Percentiles rank a stretch among this genome's conserved stretches.
phyloP scores from a whole-genome alignment of 2,888 invertebrate species.

The Clivina fossor region DNA sequence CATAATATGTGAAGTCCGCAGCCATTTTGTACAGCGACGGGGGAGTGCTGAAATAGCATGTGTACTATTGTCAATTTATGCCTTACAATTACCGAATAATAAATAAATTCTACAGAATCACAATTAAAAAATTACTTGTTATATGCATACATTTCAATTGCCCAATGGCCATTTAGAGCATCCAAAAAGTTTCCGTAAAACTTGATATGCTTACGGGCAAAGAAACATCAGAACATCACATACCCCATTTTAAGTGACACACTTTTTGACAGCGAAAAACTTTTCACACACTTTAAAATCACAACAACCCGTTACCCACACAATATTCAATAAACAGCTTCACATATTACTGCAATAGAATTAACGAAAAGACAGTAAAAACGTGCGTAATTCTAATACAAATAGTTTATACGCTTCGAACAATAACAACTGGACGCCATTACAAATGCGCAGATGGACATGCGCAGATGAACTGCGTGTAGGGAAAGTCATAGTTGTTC shows the following conservation, averaged over 20 bases:
- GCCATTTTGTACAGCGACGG: constrained; percentile 56
- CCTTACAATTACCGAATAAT: constrained; percentile 24
- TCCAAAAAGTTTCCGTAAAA: constrained; percentile 43
- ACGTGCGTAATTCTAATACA: constrained; percentile 69
- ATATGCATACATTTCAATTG: constrained; percentile 58
- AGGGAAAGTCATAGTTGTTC: constrained; percentile 27
- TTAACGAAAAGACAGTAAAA: constrained; percentile 64
- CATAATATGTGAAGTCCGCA: constrained; percentile 52
- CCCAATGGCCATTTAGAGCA: constrained; percentile 31
- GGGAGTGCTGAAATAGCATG: constrained; percentile 56
- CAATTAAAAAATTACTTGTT: constrained; percentile 61
- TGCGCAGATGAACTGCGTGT: constrained; percentile 28
- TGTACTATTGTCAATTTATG: constrained; percentile 51
- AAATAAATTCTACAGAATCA: constrained; percentile 40
- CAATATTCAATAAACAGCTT: constrained; percentile 57
- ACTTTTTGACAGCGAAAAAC: constrained; percentile 64
- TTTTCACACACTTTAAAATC: constrained; percentile 57
- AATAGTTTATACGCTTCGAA: constrained; percentile 85
- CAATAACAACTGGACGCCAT: constrained; percentile 99
- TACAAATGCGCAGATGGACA: constrained; percentile 84
- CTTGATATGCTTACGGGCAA: constrained; percentile 55
- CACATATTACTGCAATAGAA: constrained; percentile 59
- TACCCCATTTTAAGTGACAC: constrained; percentile 76
- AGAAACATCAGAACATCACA: constrained; percentile 54
- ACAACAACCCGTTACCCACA: constrained; percentile 57